phyloP scores from a whole-genome alignment of 1,140 invertebrate species.

The Octopus bimaculoides region DNA sequence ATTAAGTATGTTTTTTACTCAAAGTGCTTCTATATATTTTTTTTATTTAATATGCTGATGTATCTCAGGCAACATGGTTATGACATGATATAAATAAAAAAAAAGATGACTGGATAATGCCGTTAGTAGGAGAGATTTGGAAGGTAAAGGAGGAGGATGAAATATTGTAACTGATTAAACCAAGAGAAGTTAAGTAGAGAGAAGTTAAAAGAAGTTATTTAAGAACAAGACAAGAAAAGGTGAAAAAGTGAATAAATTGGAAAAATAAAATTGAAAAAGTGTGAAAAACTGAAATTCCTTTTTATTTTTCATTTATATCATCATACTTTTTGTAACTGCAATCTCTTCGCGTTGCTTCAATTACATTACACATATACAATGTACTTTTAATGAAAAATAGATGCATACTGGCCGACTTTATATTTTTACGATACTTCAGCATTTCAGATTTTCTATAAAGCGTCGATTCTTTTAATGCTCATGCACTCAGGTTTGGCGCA shows the following conservation, averaged over 20 bases:
- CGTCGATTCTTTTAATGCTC: background rate
- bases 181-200: too few species aligned
- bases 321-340: background rate
- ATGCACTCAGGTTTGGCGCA: background rate
- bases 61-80: too few species aligned
- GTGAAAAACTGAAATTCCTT: too few species aligned
- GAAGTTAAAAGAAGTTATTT: too few species aligned
- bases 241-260: too few species aligned
- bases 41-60: background rate
- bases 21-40: background rate
- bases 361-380: conserved; percentile 1
- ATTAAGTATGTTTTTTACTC: background rate
- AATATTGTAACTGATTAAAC: too few species aligned
- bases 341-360: background rate
- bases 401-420: background rate
- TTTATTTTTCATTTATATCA: background rate
- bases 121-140: too few species aligned
- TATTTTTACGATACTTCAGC: background rate
- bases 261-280: too few species aligned
- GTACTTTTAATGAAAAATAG: conserved; percentile 1
- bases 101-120: too few species aligned
- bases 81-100: too few species aligned
- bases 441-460: background rate
- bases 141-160: too few species aligned
- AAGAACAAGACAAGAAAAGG: too few species aligned